These are phyloP conservation scores for Limenitis camilla DNA, from an alignment of 2,888 invertebrate genomes.

Conservation along the genomic window DNA sequence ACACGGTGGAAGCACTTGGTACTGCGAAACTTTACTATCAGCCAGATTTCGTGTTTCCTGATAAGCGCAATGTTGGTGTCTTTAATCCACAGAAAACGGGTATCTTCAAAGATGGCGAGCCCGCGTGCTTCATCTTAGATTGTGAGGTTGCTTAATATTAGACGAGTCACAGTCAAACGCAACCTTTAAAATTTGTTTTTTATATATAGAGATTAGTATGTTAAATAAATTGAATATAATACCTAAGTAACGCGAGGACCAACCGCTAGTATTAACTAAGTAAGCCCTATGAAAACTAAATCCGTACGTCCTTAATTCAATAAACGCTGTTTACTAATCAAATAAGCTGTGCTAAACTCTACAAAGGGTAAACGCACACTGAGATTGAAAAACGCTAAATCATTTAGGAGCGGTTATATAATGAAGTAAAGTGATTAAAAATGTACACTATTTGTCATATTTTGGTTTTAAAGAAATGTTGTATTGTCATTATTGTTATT, in stretches of 20 bases:
- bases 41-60: no score
- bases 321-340: conserved; percentile 64
- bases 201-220: background rate
- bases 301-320: conserved; percentile 66
- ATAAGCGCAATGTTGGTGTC: no score
- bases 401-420: conserved; percentile 4
- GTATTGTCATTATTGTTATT: background rate
- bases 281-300: conserved; percentile 41
- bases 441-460: background rate
- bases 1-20: no score
- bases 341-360: conserved; percentile 66
- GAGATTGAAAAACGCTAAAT: conserved; percentile 33
- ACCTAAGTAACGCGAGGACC: background rate
- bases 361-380: conserved; percentile 46
- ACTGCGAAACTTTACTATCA: no score
- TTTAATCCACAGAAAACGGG: no score
- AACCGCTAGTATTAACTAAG: conserved; percentile 23
- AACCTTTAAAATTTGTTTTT: no score
- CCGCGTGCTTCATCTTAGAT: no score
- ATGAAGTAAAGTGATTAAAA: background rate
- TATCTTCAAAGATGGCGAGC: no score
- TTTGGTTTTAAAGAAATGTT: background rate
- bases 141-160: no score
- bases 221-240: background rate
- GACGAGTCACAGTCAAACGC: no score